A percentile compares a stretch with the other conserved stretches of the same genome.
These are phyloP conservation scores for Trachelus stipa DNA, from an alignment of 2,888 invertebrate genomes.

Conservation along the genomic window DNA sequence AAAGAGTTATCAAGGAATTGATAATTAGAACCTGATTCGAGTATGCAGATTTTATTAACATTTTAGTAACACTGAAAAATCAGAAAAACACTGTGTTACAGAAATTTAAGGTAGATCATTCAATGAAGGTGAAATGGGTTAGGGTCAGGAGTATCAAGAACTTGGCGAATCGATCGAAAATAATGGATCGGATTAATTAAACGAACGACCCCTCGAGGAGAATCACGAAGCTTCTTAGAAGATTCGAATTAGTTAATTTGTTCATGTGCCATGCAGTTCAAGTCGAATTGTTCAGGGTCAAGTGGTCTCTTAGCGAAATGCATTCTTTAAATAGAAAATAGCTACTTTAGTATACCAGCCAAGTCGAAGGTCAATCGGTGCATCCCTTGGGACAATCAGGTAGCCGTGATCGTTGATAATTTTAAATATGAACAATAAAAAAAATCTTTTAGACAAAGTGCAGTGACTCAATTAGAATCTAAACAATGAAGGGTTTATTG, in stretches of 20 bases:
- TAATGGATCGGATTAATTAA: background rate
- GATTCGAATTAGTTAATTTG: background rate
- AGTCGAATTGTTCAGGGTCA: background rate
- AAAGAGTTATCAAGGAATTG: background rate
- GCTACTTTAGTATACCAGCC: background rate
- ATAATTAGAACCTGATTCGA: background rate
- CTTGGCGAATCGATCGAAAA: background rate
- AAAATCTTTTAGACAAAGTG: background rate
- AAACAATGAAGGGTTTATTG: background rate
- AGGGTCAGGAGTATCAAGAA: background rate
- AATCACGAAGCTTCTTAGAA: conserved; percentile 1
- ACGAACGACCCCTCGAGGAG: background rate
- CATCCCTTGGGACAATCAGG: background rate
- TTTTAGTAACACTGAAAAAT: background rate
- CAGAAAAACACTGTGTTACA: background rate
- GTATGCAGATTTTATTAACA: background rate
- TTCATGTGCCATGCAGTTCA: background rate
- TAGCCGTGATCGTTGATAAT: background rate
- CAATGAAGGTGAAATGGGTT: background rate
- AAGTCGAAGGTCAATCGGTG: background rate
- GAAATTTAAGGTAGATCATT: background rate
- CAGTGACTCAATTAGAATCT: background rate
- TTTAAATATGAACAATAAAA: background rate
- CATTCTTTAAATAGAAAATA: background rate
- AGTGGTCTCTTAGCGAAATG: background rate